These are phyloP conservation scores for Pangasius krempfi DNA, from an alignment of 2,797 vertebrate species.

Conservation along the genomic window DNA sequence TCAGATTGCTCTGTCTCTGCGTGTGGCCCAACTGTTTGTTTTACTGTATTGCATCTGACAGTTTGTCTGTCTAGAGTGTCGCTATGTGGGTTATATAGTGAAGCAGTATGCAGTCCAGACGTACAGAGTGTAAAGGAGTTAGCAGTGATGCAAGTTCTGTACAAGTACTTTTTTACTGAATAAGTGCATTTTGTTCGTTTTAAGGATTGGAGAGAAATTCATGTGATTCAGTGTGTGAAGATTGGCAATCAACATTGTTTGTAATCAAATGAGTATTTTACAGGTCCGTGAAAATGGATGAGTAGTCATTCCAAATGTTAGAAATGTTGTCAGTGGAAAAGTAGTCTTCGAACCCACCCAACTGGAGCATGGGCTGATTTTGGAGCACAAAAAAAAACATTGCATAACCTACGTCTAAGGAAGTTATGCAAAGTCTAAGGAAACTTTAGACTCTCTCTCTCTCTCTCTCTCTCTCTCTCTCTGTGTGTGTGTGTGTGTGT, in stretches of 20 bases:
- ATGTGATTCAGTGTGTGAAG: not conserved
- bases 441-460: no score
- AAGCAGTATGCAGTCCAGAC: no score
- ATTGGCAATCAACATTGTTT: not conserved
- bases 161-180: not conserved
- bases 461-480: no score
- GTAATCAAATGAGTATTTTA: not conserved
- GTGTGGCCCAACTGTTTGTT: constrained; percentile 5
- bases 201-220: not conserved
- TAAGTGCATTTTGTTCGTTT: not conserved
- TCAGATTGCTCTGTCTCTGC: constrained; percentile 22
- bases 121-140: not conserved
- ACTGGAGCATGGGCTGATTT: not conserved
- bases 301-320: no score
- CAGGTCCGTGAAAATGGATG: no score
- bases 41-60: constrained; percentile 11
- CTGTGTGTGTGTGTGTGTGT: no score
- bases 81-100: not conserved
- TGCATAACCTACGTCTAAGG: not conserved
- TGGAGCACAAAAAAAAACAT: not conserved
- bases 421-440: no score
- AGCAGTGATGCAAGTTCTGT: no score
- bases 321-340: not conserved
- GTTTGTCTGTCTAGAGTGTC: not conserved
- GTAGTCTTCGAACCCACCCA: no score